Evolutionary conservation across 2,888 invertebrate species (phyloP).

Genomic region (Rhabditoides inermis): DNA sequence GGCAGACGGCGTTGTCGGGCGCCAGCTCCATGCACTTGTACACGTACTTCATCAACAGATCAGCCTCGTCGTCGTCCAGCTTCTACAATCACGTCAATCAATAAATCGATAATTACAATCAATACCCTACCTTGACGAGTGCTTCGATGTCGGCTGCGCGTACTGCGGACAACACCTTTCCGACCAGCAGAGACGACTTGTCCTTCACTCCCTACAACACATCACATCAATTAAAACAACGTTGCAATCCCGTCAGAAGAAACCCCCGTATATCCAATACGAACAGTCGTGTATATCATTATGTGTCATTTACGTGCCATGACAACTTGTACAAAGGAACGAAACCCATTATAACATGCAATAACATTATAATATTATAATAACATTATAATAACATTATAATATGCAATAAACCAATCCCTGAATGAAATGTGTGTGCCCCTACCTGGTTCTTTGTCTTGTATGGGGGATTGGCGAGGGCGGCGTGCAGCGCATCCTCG

Average conservation of each 20-base stretch:
- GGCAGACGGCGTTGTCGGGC: constrained; percentile 35
- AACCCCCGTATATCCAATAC: no score
- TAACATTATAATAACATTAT: no score
- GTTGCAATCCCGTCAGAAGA: no score
- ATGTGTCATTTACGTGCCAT: no score
- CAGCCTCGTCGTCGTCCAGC: constrained; percentile 38
- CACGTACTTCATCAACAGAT: constrained; percentile 45
- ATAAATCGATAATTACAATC: background rate
- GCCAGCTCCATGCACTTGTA: constrained; percentile 46
- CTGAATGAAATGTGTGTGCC: no score
- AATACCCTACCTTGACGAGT: constrained; percentile 15
- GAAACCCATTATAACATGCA: background rate
- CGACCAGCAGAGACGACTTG: constrained; percentile 28
- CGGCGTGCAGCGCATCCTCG: constrained; percentile 40
- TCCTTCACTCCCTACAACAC: constrained; percentile 31
- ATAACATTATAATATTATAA: background rate
- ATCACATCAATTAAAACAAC: no score
- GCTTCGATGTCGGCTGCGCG: constrained; percentile 39
- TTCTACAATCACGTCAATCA: constrained; percentile 5
- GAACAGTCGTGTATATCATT: no score
- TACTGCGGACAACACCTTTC: constrained; percentile 38
- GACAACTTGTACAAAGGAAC: background rate
- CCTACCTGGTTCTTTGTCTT: constrained; percentile 45
- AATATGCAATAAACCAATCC: no score
- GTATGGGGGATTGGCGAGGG: constrained; percentile 37